Base-by-base conservation (phyloP, 2,888 invertebrate species). In the Microctonus hyperodae region DNA sequence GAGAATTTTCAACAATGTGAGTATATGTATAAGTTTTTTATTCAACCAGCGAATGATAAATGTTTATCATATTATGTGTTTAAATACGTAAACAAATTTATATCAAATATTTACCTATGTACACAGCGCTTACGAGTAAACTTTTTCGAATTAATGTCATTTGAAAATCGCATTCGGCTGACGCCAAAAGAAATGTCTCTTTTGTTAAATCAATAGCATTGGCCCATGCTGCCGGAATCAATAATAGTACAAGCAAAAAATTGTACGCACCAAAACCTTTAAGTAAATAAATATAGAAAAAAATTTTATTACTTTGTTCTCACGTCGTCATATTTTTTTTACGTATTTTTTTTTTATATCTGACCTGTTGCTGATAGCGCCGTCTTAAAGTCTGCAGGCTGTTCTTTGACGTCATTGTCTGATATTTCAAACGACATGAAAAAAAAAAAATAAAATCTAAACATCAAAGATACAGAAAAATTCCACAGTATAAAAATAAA, bases 151-250 rank as follows among this genome's bases (percentile, higher is more conserved):
- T 78, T 9, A 91, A 83, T 0, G 88, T 88, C 50, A 93, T 85
- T 37, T 88, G 82, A 75, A 94, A 87, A 76, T 92, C 91, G 75
- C 93, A 93, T 80, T 92, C 90, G 0, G 92, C 91, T 37, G 89
- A 88, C 0, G 93, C 92, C 78, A 93, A 86, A 74, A 93, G 88
- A 78, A 90, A 93, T 0, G 92, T 90, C 75, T 90, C 88, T 1
- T 90, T 89, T 60, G 91, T 90, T 67, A 91, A 90, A 77, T 92
- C 91, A 69, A 91, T 91, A 23, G 91, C 88, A 9, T 89, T 87
- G 9, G 90, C 87, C 87, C 90, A 90, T 76, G 88, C 89, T 40
- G 89, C 89, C 0, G 91, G 90, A 58, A 90, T 80, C 4, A 78
- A 74, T 67, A 90, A 87, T 73, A 88, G 73, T 72, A 91, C 79